Base-by-base conservation (phyloP, 2,797 vertebrate genomes). In the Pseudochirops cupreus region DNA sequence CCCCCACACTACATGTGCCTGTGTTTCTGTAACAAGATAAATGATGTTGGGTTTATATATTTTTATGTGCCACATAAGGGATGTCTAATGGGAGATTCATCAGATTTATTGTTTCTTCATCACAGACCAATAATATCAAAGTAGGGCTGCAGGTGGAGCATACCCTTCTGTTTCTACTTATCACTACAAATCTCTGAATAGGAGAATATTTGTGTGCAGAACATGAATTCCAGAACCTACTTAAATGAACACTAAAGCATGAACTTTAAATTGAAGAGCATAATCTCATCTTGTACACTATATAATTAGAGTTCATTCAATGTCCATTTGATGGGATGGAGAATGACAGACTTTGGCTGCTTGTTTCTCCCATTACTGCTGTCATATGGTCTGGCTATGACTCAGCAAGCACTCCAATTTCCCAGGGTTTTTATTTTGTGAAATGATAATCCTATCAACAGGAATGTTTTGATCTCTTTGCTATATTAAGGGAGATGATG, bases 91-190 rank as follows among this genome's bases (percentile, higher is more conserved):
- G 28, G 55, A 91, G 95, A 92, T 58, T 91, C 95, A 24, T 97
- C 95, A 96, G 89, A 97, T 98, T 98, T 98, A 92, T 67, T 96
- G 57, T 96, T 98, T 97, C 94, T 91, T 97, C 50, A 21, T 94
- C 74, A 16, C n/a, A 90, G 50, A 94, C 93, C 94, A 87, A 94
- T 95, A 54, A 59, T 50, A 94, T 98, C 96, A 97, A 96, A 87
- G 39, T 46, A 97, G 59, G 93, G 96, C 96, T 74, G 14, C 56
- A 97, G 59, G 91, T 97, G 95, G 90, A 95, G 91, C n/a, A 59
- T 62, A 29, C 92, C 95, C 95, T 91, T 92, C 13, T 93, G 0
- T 93, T 57, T 95, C 1, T 50, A 55, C 56, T 93, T 54, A 91
- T 74, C 89, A 54, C 92, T 56, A 91, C 12, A 94, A n/a, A 91